Evolutionary conservation across 2,888 invertebrate genomes (phyloP).

Genomic region (Cerceris rybyensis): DNA sequence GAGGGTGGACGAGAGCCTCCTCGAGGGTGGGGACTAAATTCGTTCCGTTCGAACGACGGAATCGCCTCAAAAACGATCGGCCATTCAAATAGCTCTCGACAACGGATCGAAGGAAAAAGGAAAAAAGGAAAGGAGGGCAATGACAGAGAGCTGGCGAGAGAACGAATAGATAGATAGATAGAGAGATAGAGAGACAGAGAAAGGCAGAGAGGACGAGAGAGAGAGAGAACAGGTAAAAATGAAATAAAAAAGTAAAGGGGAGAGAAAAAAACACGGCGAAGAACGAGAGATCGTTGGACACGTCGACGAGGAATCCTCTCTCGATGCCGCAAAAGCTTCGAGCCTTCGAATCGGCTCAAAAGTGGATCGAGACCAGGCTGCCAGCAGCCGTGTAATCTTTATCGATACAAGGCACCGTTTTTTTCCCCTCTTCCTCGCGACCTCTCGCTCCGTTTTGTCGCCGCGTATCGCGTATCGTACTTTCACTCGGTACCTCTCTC

Average conservation of each 20-base stretch:
- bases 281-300: constrained; percentile 3
- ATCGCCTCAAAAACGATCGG: constrained; percentile 55
- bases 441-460: constrained; percentile 21
- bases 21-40: constrained; percentile 27
- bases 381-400: constrained; percentile 61
- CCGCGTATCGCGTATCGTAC: constrained; percentile 22
- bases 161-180: constrained; percentile 20
- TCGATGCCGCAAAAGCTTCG: constrained; percentile 55
- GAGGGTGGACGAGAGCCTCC: neutral
- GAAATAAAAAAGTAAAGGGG: constrained; percentile 22
- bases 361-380: constrained; percentile 57
- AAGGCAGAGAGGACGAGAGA: no score
- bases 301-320: constrained; percentile 36
- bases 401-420: constrained; percentile 64
- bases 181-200: constrained; percentile 26
- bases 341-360: constrained; percentile 31
- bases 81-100: constrained; percentile 58
- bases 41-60: constrained; percentile 54
- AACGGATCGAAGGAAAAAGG: constrained; percentile 28
- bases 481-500: constrained; percentile 18
- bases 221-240: constrained; percentile 17
- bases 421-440: constrained; percentile 26
- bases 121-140: neutral
- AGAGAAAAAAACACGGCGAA: constrained; percentile 9
- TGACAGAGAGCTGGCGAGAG: neutral